Conservation (phyloP, 2,113 vertebrate species). For the Onychostoma macrolepis region DNA sequence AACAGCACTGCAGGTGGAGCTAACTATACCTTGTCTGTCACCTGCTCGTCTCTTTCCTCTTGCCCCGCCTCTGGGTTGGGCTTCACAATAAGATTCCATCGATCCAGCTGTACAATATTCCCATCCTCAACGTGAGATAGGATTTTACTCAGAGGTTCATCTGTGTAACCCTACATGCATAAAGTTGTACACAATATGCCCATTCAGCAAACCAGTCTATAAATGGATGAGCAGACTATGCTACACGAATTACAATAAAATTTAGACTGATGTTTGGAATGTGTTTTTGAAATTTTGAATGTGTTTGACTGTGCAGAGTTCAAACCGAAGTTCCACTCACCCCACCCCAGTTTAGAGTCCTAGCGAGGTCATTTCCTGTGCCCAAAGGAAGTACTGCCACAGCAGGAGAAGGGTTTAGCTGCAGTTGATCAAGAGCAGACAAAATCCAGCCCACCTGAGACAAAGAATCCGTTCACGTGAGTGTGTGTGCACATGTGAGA, state of each 20-base stretch:
- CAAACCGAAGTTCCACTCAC: conserved; percentile 71
- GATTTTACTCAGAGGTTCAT: conserved; percentile 95
- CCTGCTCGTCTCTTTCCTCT: conserved; percentile 84
- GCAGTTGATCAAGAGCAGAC: conserved; percentile 89
- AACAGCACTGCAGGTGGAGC: neutral
- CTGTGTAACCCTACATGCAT: conserved; percentile 87
- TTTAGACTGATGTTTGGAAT: neutral
- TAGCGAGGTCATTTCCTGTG: conserved; percentile 93
- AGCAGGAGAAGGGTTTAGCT: conserved; percentile 86
- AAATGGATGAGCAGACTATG: neutral
- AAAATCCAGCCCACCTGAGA: conserved; percentile 94
- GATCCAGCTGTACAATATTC: conserved; percentile 90
- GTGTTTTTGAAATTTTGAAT: too few species aligned
- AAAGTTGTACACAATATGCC: neutral
- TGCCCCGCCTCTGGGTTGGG: conserved; percentile 76
- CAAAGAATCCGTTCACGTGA: neutral
- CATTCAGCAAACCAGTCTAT: neutral
- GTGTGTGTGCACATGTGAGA: neutral
- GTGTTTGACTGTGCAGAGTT: neutral
- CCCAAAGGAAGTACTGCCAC: conserved; percentile 92
- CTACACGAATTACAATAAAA: neutral
- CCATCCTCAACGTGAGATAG: conserved; percentile 93
- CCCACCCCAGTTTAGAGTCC: conserved; percentile 97
- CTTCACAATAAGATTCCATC: conserved; percentile 89
- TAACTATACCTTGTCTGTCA: conserved; percentile 82